Percentiles rank a stretch among this genome's conserved stretches.
These are phyloP conservation scores for Mastacembelus armatus DNA, from an alignment of 2,797 vertebrate species.

Conservation along the genomic window DNA sequence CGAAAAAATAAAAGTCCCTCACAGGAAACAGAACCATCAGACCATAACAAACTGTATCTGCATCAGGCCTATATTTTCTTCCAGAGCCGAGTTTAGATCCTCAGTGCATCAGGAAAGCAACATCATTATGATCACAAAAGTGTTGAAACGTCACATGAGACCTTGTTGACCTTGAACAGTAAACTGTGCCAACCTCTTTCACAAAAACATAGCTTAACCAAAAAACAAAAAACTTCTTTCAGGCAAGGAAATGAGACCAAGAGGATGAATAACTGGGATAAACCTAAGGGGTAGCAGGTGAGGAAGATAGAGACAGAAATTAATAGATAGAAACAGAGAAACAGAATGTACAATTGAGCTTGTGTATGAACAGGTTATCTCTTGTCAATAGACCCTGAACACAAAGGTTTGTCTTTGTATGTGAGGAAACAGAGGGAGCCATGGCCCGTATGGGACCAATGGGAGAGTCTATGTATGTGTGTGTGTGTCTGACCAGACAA, in stretches of 20 bases:
- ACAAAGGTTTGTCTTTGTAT: conserved; percentile 62
- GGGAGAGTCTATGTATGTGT: conserved; percentile 25
- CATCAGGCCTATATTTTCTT: conserved; percentile 36
- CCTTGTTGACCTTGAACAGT: conserved; percentile 56
- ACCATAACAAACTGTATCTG: background rate
- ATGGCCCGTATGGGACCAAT: conserved; percentile 37
- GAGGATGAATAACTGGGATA: conserved; percentile 16
- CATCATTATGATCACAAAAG: background rate
- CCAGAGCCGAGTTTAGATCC: conserved; percentile 8
- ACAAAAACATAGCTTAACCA: background rate
- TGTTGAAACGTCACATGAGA: conserved; percentile 20
- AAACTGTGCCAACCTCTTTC: conserved; percentile 5
- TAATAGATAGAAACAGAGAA: conserved; percentile 7
- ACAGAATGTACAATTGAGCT: conserved; percentile 44
- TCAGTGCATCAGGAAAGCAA: background rate
- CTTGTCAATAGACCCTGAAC: conserved; percentile 53
- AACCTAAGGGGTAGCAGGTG: conserved; percentile 31
- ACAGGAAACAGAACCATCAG: no score
- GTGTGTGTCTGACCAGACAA: conserved; percentile 47
- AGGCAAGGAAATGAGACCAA: conserved; percentile 4
- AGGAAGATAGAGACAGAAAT: conserved; percentile 12
- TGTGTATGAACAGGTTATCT: conserved; percentile 64
- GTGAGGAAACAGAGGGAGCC: conserved; percentile 35
- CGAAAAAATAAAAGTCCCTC: no score
- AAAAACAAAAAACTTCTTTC: background rate